Base-by-base conservation (phyloP, 2,888 invertebrate genomes). In the Celastrina argiolus region DNA sequence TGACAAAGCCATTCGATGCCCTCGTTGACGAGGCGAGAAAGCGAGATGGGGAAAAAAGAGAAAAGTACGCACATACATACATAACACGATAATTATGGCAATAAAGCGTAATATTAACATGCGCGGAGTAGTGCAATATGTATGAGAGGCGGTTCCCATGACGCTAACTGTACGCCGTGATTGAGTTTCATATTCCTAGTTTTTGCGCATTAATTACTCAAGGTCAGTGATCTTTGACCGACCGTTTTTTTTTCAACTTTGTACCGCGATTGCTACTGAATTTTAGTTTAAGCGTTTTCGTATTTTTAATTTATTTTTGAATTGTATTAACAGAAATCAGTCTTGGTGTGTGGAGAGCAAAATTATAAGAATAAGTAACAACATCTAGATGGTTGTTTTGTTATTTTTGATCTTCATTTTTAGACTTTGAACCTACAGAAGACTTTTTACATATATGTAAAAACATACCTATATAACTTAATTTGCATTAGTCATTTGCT, bases 61-160 rank as follows among this genome's bases (percentile, higher is more conserved):
- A 61, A 39, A 61, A 61, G 39, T 61, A 39, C 14, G 39, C 61
- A 39, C 61, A 39, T 22, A 16, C 16, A 59, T 5, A 59, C 59
- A 59, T 59, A 31, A 39, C 61, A 18, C 39, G 63, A 66, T 80
- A 82, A 80, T 82, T 81, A 81, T 74, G 70, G 78, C 75, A 70
- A 79, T 79, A 78, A 74, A 75, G 74, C 71, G 73, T 74, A 74
- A 72, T 74, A 71, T 73, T 74, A 73, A 77, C 75, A 77, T 76
- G 78, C 74, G 74, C 69, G 74, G 81, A 79, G 72, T 85, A 89
- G 88, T 88, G 90, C 90, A 88, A 88, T 89, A 89, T 89, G 88
- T 81, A 90, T 88, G 88, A 84, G 83, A 58, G 56, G 74, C 75
- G 69, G 70, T 82, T 90, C 89, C 89, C 90, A 90, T 89, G 89